Base-by-base conservation (phyloP, 2,888 invertebrate species). In the Microctonus brassicae region DNA sequence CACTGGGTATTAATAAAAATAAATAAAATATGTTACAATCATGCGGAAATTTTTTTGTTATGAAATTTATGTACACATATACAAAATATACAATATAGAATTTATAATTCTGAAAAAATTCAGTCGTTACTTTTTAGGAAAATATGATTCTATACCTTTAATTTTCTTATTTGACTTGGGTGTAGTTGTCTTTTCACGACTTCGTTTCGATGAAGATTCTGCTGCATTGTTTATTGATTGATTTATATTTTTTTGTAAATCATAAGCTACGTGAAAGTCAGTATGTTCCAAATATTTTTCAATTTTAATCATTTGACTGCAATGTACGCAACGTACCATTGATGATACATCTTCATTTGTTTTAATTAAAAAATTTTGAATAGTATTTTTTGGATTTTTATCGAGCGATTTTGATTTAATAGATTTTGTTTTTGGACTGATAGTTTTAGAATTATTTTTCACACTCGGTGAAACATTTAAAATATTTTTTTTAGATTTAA, bases 261-360 rank as follows among this genome's bases (percentile, higher is more conserved):
- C 92, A 82, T 93, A 91, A 5, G 97, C 97, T 79, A 94, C 90
- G 86, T 97, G 97, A 85, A 92, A 96, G 88, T 97, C 97, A 80
- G 90, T 87, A 88, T 97, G 97, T 82, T 95, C 94, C 0, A 89
- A 85, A 78, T 93, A 89, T 73, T 93, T 93, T 73, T 90, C 90
- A 3, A 90, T 77, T 11, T 90, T 85, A 66, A 97, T 88, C 73
- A 85, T 88, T 82, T 91, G 90, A 29, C 91, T 89, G 87, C 97
- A 97, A 82, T 94, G 91, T 0, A 89, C 79, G 87, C 97, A 97
- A 53, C 84, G 87, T 80, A 91, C 89, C 39, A 87, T 88, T 62
- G 73, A 72, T 39, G 81, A 80, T 76, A 89, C 88, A 26, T 76
- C 65, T 52, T 72, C 73, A 1, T 69, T 74, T 75, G 88, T 77